These are phyloP conservation scores for Sarcophaga bullata DNA, from an alignment of 1,140 invertebrate species.

Conservation along the genomic window DNA sequence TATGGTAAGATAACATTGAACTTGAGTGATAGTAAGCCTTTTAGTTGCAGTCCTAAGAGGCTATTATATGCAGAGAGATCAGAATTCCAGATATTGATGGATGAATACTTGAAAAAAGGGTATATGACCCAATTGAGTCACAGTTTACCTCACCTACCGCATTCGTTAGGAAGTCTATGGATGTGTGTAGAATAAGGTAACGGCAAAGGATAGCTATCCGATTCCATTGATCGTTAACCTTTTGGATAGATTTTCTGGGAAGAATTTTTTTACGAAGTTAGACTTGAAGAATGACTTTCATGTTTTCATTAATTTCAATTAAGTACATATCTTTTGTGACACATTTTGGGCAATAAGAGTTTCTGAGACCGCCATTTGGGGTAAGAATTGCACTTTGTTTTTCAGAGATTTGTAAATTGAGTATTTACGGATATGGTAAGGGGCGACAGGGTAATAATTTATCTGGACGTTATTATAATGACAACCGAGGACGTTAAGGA, in stretches of 20 bases:
- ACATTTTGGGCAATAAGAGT: constrained; percentile 14
- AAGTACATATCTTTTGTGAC: constrained; percentile 23
- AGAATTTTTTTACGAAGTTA: constrained; percentile 28
- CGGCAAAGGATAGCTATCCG: constrained; percentile 16
- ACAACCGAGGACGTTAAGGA: background rate
- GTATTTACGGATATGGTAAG: background rate
- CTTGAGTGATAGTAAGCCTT: background rate
- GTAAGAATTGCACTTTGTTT: constrained; percentile 56
- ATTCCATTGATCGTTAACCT: constrained; percentile 26
- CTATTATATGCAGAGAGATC: background rate
- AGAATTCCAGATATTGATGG: background rate
- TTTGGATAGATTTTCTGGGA: background rate
- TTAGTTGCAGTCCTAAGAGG: background rate
- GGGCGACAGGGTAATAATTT: background rate
- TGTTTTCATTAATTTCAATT: background rate
- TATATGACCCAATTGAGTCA: constrained; percentile 26
- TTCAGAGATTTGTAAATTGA: constrained; percentile 49
- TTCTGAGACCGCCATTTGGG: constrained; percentile 1
- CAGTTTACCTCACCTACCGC: constrained; percentile 24
- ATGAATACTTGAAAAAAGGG: background rate
- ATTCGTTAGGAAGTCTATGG: constrained; percentile 28
- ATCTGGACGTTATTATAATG: constrained; percentile 9
- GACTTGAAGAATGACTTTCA: constrained; percentile 33
- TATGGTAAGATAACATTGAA: constrained; percentile 7
- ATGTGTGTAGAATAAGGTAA: constrained; percentile 21